Evolutionary conservation across 2,888 invertebrate species (phyloP).

Genomic region (Cepaea hortensis): DNA sequence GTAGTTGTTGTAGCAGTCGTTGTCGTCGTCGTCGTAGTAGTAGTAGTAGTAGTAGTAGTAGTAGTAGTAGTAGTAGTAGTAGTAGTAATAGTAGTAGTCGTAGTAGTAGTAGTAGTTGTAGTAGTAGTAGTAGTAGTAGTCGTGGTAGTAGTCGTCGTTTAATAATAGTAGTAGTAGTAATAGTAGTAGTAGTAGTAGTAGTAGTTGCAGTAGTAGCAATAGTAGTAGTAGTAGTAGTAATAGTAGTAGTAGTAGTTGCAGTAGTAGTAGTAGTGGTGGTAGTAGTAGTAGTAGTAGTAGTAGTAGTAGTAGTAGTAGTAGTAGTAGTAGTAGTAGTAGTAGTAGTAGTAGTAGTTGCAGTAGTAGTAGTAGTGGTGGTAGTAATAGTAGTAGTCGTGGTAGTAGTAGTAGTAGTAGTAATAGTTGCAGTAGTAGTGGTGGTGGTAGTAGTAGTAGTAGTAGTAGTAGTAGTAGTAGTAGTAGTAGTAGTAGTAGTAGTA

Average conservation of each 20-base stretch:
- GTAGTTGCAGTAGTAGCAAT: not conserved
- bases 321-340: conserved; percentile 14
- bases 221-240: not conserved
- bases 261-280: not conserved
- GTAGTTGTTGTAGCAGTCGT: not conserved
- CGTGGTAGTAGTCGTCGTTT: not conserved
- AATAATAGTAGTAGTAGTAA: not conserved
- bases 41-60: conserved; percentile 19
- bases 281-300: not conserved
- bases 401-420: conserved; percentile 9
- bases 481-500: not conserved
- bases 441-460: not conserved
- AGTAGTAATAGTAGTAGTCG: not conserved
- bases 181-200: not conserved
- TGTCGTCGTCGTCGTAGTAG: not conserved
- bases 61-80: conserved; percentile 14
- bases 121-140: not conserved
- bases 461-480: not conserved
- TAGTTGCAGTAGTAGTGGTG: conserved; percentile 1
- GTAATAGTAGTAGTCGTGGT: not conserved
- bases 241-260: conserved; percentile 5
- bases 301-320: not conserved
- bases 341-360: not conserved
- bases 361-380: not conserved
- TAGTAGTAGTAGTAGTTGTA: conserved; percentile 1